These are phyloP conservation scores for Amblyjoppa fuscipennis DNA, from an alignment of 2,888 invertebrate genomes.

Conservation along the genomic window DNA sequence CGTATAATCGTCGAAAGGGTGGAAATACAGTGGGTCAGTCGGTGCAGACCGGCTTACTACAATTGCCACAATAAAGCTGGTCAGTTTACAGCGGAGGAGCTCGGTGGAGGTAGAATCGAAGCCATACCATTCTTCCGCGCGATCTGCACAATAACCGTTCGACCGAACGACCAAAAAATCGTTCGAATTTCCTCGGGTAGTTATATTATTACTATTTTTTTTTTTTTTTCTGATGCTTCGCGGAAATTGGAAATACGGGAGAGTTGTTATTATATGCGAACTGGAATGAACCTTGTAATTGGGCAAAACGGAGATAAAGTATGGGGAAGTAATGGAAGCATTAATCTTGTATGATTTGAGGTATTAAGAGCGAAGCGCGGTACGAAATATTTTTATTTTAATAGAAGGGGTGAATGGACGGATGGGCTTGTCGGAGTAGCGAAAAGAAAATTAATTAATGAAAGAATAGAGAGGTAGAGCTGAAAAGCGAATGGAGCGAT, in stretches of 20 bases:
- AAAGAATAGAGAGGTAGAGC: conserved; percentile 1
- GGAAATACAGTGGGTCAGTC: conserved; percentile 17
- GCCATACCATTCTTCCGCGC: conserved; percentile 7
- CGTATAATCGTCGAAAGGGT: neutral
- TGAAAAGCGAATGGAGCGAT: conserved; percentile 6
- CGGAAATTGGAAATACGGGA: conserved; percentile 16
- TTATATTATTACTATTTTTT: neutral
- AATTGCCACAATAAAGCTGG: neutral
- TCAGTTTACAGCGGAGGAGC: neutral
- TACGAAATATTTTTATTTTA: conserved; percentile 10
- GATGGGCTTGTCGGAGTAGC: neutral
- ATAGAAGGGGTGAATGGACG: neutral
- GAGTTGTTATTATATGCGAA: conserved; percentile 20
- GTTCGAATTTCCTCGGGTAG: neutral
- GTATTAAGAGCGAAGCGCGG: neutral
- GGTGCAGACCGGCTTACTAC: conserved; percentile 1
- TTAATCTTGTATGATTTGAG: no score
- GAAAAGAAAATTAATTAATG: conserved; percentile 24
- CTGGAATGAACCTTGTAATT: neutral
- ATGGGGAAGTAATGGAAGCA: no score
- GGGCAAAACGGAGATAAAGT: no score
- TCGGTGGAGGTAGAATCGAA: conserved; percentile 17
- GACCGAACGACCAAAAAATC: conserved; percentile 12
- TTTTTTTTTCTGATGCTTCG: neutral
- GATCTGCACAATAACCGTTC: conserved; percentile 53